Evolutionary conservation across 2,888 invertebrate genomes (phyloP), one percentile per base, ranked within the genome.

Genomic region (Hirtodrosophila duncani): DNA sequence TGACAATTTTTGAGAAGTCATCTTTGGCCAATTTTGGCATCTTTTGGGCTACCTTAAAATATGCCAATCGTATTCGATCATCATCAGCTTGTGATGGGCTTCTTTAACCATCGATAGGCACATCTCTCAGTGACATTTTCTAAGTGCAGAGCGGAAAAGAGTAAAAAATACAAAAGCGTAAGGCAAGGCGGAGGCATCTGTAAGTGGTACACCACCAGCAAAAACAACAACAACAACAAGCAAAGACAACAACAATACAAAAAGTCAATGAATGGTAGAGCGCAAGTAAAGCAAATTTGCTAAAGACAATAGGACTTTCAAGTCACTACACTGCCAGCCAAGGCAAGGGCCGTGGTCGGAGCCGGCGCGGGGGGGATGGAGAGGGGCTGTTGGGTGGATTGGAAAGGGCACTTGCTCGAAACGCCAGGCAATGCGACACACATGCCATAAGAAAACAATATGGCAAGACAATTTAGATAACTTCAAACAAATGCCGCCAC

Each of bases 401-500:
- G n/a, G n/a, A n/a, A n/a, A n/a, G n/a, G n/a, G n/a, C n/a, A n/a
- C n/a, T n/a, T n/a, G n/a, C n/a, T 21, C 42, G 29, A 18, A 21
- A 37, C n/a, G 30, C 30, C 13, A 23, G 31, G 9, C 30, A 21
- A 39, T 53, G 69, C 43, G 53, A 74, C 79, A 69, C 79, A 79
- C 70, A 79, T 64, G 61, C 72, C 78, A 80, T 69, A 81, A 60
- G 74, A 77, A 72, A 81, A 81, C 78, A 81, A 75, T 75, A 75
- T 81, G 81, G 74, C 78, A 78, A 77, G 78, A 75, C 81, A 75
- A 75, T 81, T 81, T 81, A 75, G 74, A 81, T 81, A 81, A 81
- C 74, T 75, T 75, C 81, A 81, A 77, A 63, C 78, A 77, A 77
- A 69, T 68, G 65, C 60, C 77, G 48, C 4, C 31, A 3, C 20